Evolutionary conservation across 2,113 vertebrate genomes (phyloP).

Genomic region (Mesembrinibis cayennensis): DNA sequence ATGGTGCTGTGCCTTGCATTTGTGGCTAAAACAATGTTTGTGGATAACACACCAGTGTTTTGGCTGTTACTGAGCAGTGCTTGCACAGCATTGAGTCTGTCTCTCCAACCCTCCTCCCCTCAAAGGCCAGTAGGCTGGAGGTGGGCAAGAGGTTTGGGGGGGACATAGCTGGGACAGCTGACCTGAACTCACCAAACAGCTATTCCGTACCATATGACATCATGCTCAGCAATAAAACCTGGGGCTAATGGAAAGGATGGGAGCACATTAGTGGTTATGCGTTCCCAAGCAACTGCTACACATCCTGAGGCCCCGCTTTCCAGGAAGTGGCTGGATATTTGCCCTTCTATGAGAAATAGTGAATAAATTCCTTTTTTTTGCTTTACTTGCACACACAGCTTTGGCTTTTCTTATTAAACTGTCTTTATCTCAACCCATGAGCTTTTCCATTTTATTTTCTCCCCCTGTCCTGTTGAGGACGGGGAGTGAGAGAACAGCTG

Average conservation of each 20-base stretch:
- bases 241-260: neutral
- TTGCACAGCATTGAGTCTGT: neutral
- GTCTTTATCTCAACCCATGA: neutral
- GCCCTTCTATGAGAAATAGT: neutral
- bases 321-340: neutral
- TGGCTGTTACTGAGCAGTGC: neutral
- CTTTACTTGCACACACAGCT: neutral
- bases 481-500: neutral
- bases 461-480: neutral
- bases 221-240: neutral
- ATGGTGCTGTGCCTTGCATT: neutral
- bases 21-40: neutral
- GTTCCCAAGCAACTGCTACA: neutral
- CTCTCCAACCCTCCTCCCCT: neutral
- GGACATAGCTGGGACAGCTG: neutral
- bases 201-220: neutral
- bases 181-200: fast-evolving
- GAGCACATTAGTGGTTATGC: neutral
- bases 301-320: neutral
- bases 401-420: neutral
- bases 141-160: neutral
- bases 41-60: neutral
- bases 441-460: neutral
- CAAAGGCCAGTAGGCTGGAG: neutral
- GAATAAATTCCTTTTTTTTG: neutral